These are phyloP conservation scores for Catharus ustulatus DNA, from an alignment of 2,797 vertebrate species.

Conservation along the genomic window DNA sequence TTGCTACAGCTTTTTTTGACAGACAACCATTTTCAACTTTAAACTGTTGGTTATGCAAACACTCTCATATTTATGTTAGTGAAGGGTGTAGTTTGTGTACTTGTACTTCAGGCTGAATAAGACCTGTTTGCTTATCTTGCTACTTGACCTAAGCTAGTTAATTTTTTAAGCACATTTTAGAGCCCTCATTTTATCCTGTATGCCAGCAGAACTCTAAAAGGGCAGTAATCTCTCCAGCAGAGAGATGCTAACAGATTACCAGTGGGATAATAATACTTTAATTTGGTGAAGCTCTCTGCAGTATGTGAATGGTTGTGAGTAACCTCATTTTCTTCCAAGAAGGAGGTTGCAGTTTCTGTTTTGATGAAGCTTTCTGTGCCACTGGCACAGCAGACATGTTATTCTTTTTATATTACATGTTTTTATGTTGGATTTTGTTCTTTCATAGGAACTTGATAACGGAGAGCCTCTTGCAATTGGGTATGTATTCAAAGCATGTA, in stretches of 20 bases:
- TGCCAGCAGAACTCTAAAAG: not conserved
- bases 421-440: constrained; percentile 50
- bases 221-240: not conserved
- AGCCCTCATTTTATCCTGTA: not conserved
- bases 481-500: constrained; percentile 74
- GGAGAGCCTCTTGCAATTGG: constrained; percentile 76
- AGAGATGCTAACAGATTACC: constrained; percentile 19
- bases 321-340: not conserved
- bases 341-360: not conserved
- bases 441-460: constrained; percentile 77
- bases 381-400: not conserved
- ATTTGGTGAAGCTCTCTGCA: not conserved
- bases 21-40: not conserved
- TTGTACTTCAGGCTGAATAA: not conserved
- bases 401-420: not conserved
- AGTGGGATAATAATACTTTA: not conserved
- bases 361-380: not conserved
- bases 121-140: not conserved
- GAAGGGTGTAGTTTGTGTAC: not conserved
- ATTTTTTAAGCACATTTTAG: constrained; percentile 32
- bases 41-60: not conserved
- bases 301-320: not conserved
- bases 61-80: not conserved
- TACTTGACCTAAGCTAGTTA: constrained; percentile 34
- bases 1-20: not conserved